Conservation (phyloP, 2,113 vertebrate genomes). For the Tetraodon nigroviridis region DNA sequence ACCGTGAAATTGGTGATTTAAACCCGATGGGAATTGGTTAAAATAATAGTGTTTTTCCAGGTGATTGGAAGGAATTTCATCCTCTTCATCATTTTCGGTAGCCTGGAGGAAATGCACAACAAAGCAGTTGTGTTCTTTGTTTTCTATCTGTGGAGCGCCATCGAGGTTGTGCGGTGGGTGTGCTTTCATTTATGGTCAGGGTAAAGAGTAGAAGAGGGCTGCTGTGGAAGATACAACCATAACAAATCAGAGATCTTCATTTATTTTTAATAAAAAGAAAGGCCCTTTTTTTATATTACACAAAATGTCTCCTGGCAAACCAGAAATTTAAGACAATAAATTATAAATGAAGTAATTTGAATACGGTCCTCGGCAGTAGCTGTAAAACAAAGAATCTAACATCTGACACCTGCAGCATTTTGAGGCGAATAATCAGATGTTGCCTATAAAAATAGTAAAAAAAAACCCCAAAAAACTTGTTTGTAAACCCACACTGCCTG, state of each 20-base stretch:
- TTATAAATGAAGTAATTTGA: no score
- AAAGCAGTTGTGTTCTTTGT: conserved; percentile 90
- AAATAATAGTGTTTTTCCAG: conserved; percentile 52
- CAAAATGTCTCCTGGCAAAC: no score
- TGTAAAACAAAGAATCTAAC: no score
- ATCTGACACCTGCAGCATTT: no score
- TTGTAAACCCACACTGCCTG: not conserved
- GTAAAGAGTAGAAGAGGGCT: no score
- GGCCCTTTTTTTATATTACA: no score
- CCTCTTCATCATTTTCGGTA: conserved; percentile 89
- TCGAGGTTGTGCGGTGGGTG: conserved; percentile 87
- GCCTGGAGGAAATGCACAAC: conserved; percentile 88
- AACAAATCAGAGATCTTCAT: not conserved
- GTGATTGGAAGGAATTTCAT: conserved; percentile 87
- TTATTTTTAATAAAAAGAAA: no score
- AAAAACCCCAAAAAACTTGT: not conserved
- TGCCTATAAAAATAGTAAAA: not conserved
- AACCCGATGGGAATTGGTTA: not conserved
- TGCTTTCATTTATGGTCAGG: not conserved
- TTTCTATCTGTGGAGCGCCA: conserved; percentile 88
- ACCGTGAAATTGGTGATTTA: not conserved
- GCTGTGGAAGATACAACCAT: not conserved
- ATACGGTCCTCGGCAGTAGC: no score
- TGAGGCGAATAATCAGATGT: no score
- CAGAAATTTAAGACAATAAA: no score